phyloP scores from a whole-genome alignment of 1,140 invertebrate genomes.

The Mycetomoellerius zeteki region DNA sequence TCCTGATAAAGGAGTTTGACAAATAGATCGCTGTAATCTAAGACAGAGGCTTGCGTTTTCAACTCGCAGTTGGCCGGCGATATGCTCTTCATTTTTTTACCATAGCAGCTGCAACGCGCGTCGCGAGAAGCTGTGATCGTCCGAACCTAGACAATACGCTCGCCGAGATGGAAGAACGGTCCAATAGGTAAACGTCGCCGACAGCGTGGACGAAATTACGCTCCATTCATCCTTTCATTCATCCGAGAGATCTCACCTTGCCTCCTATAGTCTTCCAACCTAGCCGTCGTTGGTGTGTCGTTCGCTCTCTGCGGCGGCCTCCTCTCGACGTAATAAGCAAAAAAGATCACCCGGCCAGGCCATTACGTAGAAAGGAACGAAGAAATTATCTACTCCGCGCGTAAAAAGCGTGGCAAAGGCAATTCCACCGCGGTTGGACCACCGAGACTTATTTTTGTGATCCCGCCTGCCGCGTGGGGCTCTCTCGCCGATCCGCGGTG shows the following conservation, averaged over 20 bases:
- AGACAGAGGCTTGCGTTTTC: neutral
- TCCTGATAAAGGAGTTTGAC: neutral
- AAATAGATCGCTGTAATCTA: constrained; percentile 20
- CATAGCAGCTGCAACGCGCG: neutral
- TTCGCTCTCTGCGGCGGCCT: constrained; percentile 59
- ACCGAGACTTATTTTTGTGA: constrained; percentile 78
- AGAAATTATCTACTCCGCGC: constrained; percentile 81
- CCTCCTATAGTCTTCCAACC: constrained; percentile 25
- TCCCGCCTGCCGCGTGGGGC: constrained; percentile 36
- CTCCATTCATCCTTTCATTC: constrained; percentile 85
- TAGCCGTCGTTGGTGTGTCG: constrained; percentile 36
- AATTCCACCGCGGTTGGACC: constrained; percentile 79
- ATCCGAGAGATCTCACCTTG: constrained; percentile 72
- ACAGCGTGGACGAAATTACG: constrained; percentile 79
- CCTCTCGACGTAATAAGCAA: constrained; percentile 81
- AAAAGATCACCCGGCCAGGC: constrained; percentile 79
- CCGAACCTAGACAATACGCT: constrained; percentile 31
- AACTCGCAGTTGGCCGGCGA: constrained; percentile 24
- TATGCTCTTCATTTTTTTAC: neutral
- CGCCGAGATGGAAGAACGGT: constrained; percentile 24
- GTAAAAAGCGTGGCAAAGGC: constrained; percentile 84
- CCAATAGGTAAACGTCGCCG: constrained; percentile 37
- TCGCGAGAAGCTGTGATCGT: constrained; percentile 44
- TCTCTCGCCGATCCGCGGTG: constrained; percentile 28
- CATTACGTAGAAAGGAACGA: constrained; percentile 82